phyloP scores from a whole-genome alignment of 2,797 vertebrate genomes.

The Enteromius trimaculatus region DNA sequence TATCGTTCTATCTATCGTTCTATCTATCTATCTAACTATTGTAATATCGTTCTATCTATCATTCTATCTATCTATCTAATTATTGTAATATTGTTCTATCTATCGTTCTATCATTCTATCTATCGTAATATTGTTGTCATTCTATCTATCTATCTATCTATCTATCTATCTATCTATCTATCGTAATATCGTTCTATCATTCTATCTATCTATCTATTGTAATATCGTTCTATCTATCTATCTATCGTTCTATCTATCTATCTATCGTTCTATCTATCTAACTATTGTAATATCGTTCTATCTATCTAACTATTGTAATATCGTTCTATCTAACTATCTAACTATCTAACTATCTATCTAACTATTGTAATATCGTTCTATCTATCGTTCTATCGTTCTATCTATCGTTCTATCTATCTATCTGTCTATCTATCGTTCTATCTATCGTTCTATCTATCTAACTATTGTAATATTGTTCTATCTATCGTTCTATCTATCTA shows the following conservation, averaged over 20 bases:
- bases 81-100: neutral
- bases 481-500: neutral
- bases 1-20: no score
- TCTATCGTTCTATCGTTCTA: neutral
- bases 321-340: no score
- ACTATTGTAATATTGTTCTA: neutral
- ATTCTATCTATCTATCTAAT: neutral
- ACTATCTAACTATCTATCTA: no score
- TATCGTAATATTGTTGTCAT: no score
- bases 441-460: neutral
- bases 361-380: no score
- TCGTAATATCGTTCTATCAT: neutral
- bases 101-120: neutral
- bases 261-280: neutral
- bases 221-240: neutral
- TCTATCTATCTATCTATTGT: neutral
- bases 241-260: neutral
- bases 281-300: no score
- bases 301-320: no score
- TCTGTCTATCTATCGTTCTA: neutral
- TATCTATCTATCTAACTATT: neutral
- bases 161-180: neutral
- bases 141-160: neutral
- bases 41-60: neutral
- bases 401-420: neutral